Base-by-base conservation (phyloP, 2,888 invertebrate genomes). In the Cremastinae sp. region DNA sequence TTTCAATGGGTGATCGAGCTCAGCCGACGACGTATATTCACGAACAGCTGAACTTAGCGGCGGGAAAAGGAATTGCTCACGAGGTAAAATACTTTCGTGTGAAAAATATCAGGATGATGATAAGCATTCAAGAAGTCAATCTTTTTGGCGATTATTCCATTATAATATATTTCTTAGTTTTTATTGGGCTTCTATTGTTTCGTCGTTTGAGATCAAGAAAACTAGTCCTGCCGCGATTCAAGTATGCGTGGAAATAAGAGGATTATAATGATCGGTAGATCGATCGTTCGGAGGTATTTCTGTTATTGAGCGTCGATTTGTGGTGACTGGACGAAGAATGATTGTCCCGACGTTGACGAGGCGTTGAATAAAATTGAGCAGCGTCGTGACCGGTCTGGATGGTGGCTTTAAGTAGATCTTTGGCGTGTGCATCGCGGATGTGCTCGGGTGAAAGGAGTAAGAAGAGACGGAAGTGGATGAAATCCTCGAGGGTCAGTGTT, bases 81-180 rank as follows among this genome's bases (percentile, higher is more conserved):
- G 90, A 91, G 90, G 92, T 92, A 82, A 89, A 90, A 1, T 41
- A n/a, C 20, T n/a, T n/a, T n/a, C n/a, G n/a, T n/a, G n/a, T n/a
- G n/a, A n/a, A n/a, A n/a, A n/a, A n/a, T n/a, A n/a, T n/a, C n/a
- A n/a, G 35, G 49, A 16, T 9, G 49, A 39, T 37, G 37, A 20
- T 7, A 14, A 3, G 28, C 5, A 47, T 56, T 37, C 14, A 1
- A 10, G 20, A 4, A 0, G 22, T 28, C 39, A 12, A 41, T 16
- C 12, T 35, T n/a, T 16, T 35, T 73, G 62, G 73, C 76, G 53
- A 45, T 43, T 69, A 28, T 45, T 64, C 53, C n/a, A 1, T 39
- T 37, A 22, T 39, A 39, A 12, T 58, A 14, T 66, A 70, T 64
- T 4, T 62, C 49, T 20, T 59, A 59, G 28, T 64, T 74, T 59